Evolutionary conservation across 1,140 invertebrate genomes (phyloP).

Genomic region (Calephelis nemesis): DNA sequence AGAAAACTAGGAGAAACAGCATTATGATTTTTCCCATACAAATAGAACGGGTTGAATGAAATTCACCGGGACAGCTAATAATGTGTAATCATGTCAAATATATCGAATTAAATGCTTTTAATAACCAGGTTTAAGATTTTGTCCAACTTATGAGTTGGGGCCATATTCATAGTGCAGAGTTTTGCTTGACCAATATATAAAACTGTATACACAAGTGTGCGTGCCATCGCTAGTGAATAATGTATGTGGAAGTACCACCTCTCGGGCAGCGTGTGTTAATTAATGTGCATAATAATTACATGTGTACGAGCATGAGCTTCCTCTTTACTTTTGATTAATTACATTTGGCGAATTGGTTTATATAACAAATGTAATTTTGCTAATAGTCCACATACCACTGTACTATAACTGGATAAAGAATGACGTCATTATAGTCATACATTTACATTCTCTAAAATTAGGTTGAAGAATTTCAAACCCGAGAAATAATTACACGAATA

Average conservation of each 20-base stretch:
- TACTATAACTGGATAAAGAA: constrained; percentile 8
- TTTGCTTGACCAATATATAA: background rate
- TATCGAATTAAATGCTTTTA: too few relatives aligned
- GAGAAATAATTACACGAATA: too few relatives aligned
- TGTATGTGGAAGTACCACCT: constrained; percentile 58
- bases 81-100: too few relatives aligned
- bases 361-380: constrained; percentile 35
- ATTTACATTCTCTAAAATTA: background rate
- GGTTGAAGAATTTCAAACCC: background rate
- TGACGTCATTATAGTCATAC: background rate
- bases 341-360: constrained; percentile 66
- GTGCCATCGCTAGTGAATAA: constrained; percentile 61
- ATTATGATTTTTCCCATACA: too few relatives aligned
- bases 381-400: constrained; percentile 21
- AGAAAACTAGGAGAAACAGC: too few relatives aligned
- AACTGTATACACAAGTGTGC: constrained; percentile 33
- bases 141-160: too few relatives aligned
- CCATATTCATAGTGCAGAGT: too few relatives aligned
- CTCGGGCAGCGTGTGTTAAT: constrained; percentile 58
- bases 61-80: too few relatives aligned
- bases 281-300: constrained; percentile 78
- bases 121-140: too few relatives aligned
- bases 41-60: too few relatives aligned
- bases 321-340: constrained; percentile 77
- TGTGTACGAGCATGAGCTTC: constrained; percentile 70